Evolutionary conservation across 2,797 vertebrate genomes (phyloP).

Genomic region (Falco cherrug): DNA sequence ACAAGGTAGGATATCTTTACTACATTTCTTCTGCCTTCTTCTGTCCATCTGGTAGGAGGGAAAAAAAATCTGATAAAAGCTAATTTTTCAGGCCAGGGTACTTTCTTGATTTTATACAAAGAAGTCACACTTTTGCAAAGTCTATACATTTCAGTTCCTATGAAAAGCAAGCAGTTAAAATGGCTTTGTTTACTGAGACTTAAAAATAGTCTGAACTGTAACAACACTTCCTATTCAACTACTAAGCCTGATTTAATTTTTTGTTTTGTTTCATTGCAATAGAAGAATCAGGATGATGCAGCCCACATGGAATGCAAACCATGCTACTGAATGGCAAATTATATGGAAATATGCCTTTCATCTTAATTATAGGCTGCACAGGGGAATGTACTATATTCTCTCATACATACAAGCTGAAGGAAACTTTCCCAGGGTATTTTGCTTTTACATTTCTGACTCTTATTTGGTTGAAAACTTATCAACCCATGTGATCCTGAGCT

Average conservation of each 20-base stretch:
- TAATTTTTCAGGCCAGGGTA: background rate
- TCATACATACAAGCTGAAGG: constrained; percentile 62
- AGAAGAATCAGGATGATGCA: constrained; percentile 67
- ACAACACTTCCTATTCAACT: constrained; percentile 60
- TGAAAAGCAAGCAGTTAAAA: constrained; percentile 38
- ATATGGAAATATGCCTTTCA: constrained; percentile 82
- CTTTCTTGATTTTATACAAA: background rate
- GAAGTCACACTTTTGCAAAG: background rate
- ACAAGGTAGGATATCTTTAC: background rate
- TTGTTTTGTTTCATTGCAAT: constrained; percentile 72
- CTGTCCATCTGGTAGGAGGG: background rate
- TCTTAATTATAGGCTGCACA: constrained; percentile 83
- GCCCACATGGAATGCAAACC: constrained; percentile 78
- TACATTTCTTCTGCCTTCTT: background rate
- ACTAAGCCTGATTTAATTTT: constrained; percentile 53
- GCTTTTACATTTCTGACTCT: constrained; percentile 81
- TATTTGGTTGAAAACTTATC: constrained; percentile 78
- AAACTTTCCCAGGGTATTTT: constrained; percentile 84
- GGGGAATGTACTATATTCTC: constrained; percentile 74
- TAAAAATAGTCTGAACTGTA: constrained; percentile 69
- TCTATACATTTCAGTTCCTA: constrained; percentile 19
- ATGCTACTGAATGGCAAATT: constrained; percentile 76
- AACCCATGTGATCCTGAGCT: constrained; percentile 73
- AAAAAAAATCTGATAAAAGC: background rate
- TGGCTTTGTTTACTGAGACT: constrained; percentile 48